Conservation (phyloP, 2,113 vertebrate species). For the Trinectes maculatus region DNA sequence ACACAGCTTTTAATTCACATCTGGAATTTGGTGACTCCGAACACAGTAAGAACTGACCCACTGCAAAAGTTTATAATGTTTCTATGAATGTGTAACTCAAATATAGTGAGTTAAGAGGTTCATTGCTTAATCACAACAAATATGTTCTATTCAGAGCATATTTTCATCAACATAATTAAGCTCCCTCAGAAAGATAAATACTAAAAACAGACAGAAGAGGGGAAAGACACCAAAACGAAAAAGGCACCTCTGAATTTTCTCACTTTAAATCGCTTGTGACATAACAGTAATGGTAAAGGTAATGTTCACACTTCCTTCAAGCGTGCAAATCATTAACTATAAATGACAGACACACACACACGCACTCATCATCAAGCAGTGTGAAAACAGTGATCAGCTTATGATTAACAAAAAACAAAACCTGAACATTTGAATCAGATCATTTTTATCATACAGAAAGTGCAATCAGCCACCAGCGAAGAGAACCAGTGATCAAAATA, state of each 20-base stretch:
- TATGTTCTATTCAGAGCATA: constrained; percentile 74
- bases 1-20: neutral
- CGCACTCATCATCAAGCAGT: constrained; percentile 61
- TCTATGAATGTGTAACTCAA: constrained; percentile 69
- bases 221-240: constrained; percentile 59
- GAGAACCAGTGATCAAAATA: constrained; percentile 67
- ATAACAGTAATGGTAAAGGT: too few relatives aligned
- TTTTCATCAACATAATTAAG: constrained; percentile 72
- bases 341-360: too few relatives aligned
- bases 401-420: constrained; percentile 34
- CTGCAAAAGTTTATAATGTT: constrained; percentile 32
- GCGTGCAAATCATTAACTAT: constrained; percentile 52
- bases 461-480: constrained; percentile 60
- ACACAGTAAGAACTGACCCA: constrained; percentile 36
- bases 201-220: constrained; percentile 6
- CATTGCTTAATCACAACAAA: constrained; percentile 80
- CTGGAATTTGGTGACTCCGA: neutral
- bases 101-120: constrained; percentile 79
- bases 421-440: constrained; percentile 37
- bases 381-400: constrained; percentile 59
- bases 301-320: constrained; percentile 2
- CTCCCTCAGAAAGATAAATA: constrained; percentile 71
- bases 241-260: constrained; percentile 78
- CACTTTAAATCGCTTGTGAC: too few relatives aligned
- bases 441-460: constrained; percentile 65